Percentiles rank a stretch among this genome's conserved stretches.
Evolutionary conservation across 53 echinoderm and acorn worm genomes (phyloP).

Genomic region (Paracentrotus lividus): DNA sequence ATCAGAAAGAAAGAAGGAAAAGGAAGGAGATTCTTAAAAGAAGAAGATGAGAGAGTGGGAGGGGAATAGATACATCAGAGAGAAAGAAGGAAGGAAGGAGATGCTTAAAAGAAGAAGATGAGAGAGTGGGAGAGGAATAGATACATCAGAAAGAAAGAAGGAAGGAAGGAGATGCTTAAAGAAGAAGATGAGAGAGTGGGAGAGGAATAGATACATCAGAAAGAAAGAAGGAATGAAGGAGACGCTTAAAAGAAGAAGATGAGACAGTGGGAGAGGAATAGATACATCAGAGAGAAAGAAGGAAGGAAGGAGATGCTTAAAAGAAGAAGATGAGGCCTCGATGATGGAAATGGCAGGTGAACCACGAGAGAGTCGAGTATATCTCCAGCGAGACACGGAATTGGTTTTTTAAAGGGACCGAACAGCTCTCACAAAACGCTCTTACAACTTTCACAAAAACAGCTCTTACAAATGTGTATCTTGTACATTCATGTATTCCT

Average conservation of each 20-base stretch:
- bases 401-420: constrained; percentile 46
- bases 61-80: background rate
- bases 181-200: background rate
- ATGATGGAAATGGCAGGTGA: constrained; percentile 35
- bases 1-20: no score
- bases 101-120: background rate
- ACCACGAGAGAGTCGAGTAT: background rate
- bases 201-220: background rate
- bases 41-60: background rate
- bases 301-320: background rate
- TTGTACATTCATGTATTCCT: no score
- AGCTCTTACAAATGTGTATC: no score
- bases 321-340: background rate
- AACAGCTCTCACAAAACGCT: background rate
- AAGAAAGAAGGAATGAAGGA: background rate
- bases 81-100: background rate
- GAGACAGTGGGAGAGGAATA: background rate
- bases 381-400: constrained; percentile 27
- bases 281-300: background rate
- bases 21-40: background rate
- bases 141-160: background rate
- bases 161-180: background rate
- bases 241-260: background rate
- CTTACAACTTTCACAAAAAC: no score
- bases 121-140: background rate